Conservation (phyloP, 1,140 invertebrate genomes). For the Drosophila eugracilis region DNA sequence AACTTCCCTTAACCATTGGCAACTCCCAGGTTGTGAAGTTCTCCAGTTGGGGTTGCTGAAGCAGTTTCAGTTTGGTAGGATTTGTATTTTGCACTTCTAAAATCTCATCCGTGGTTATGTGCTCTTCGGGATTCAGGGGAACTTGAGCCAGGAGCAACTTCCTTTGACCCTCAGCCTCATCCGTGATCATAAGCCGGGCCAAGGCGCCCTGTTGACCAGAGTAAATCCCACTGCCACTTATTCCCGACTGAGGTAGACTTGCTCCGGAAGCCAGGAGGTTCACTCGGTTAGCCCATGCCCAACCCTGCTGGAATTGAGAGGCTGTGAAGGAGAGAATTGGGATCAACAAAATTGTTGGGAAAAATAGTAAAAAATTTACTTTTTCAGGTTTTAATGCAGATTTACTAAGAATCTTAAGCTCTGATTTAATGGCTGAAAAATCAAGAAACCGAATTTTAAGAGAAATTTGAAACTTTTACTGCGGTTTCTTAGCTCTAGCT, state of each 20-base stretch:
- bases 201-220: conserved; percentile 85
- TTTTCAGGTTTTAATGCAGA: too few relatives aligned
- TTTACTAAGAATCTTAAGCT: too few relatives aligned
- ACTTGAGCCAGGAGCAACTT: conserved; percentile 85
- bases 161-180: conserved; percentile 63
- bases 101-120: neutral
- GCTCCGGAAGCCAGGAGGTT: conserved; percentile 87
- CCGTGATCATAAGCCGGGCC: conserved; percentile 85
- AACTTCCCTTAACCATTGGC: conserved; percentile 11
- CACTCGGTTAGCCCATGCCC: conserved; percentile 86
- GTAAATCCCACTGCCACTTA: conserved; percentile 88
- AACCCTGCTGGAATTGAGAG: conserved; percentile 86
- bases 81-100: neutral
- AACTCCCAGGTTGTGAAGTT: conserved; percentile 46
- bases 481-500: too few relatives aligned
- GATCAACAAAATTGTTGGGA: too few relatives aligned
- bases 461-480: too few relatives aligned
- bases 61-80: conserved; percentile 8
- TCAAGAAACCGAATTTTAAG: too few relatives aligned
- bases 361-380: too few relatives aligned
- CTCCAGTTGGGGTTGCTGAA: conserved; percentile 60
- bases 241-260: conserved; percentile 86
- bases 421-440: too few relatives aligned
- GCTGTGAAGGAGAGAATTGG: conserved; percentile 85
- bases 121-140: conserved; percentile 63